Evolutionary conservation across 2,888 invertebrate genomes (phyloP).

Genomic region (Cerceris rybyensis): DNA sequence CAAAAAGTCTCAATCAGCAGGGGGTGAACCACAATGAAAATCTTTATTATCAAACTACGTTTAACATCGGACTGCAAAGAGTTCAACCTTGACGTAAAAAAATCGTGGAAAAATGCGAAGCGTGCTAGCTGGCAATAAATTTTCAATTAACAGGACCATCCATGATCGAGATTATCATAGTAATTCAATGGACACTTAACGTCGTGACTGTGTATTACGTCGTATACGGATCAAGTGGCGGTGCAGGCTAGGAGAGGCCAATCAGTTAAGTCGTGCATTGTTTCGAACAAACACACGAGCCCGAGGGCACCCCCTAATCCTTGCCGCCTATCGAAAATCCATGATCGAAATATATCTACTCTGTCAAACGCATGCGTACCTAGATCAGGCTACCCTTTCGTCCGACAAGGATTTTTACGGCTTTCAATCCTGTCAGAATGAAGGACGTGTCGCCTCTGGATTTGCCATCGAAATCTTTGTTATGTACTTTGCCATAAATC

Average conservation of each 20-base stretch:
- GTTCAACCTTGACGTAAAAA: too few species aligned
- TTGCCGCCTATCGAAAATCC: slow-evolving; percentile 77
- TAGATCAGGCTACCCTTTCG: slow-evolving; percentile 78
- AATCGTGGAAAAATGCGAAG: background rate
- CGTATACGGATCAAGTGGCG: slow-evolving; percentile 8
- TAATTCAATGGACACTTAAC: slow-evolving; percentile 30
- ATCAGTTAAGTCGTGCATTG: slow-evolving; percentile 73
- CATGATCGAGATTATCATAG: slow-evolving; percentile 48
- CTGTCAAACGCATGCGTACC: slow-evolving; percentile 79
- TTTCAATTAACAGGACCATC: slow-evolving; percentile 46
- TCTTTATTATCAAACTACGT: too few species aligned
- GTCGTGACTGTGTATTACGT: slow-evolving; percentile 43
- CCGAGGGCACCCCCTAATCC: slow-evolving; percentile 70
- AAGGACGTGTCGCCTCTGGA: slow-evolving; percentile 68
- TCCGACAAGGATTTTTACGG: slow-evolving; percentile 75
- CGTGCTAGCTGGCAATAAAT: slow-evolving; percentile 18
- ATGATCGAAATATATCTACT: slow-evolving; percentile 78
- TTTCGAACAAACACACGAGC: slow-evolving; percentile 69
- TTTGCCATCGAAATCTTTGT: slow-evolving; percentile 68
- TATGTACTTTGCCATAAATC: slow-evolving; percentile 64
- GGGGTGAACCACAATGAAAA: too few species aligned
- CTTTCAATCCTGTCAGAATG: slow-evolving; percentile 74
- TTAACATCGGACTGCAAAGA: too few species aligned
- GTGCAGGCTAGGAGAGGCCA: slow-evolving; percentile 39
- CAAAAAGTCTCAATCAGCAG: too few species aligned